A percentile compares a stretch with the other conserved stretches of the same genome.
These are phyloP conservation scores for Pharmacophagus antenor DNA, from an alignment of 2,888 invertebrate species.

Conservation along the genomic window DNA sequence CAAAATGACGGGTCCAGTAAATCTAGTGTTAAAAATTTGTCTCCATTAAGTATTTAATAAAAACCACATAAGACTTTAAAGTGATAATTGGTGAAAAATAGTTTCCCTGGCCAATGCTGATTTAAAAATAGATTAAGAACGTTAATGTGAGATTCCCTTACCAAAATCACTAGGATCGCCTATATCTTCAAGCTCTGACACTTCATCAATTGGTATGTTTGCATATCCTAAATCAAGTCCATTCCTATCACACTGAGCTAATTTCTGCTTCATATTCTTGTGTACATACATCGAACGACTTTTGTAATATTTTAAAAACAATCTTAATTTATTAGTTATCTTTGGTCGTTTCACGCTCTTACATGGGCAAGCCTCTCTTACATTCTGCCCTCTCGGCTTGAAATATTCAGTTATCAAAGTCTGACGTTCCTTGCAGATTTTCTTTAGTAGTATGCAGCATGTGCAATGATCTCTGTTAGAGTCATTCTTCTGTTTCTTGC, in stretches of 20 bases:
- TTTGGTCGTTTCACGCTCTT: slow-evolving; percentile 46
- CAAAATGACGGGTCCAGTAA: too few species aligned
- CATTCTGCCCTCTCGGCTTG: slow-evolving; percentile 34
- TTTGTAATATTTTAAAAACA: slow-evolving; percentile 52
- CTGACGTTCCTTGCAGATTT: slow-evolving; percentile 50
- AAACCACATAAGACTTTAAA: too few species aligned
- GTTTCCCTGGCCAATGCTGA: too few species aligned
- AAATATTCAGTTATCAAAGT: slow-evolving; percentile 61
- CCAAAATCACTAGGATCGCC: slow-evolving; percentile 49
- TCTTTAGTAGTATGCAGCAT: slow-evolving; percentile 57
- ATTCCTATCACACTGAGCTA: slow-evolving; percentile 33
- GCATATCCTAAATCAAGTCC: not conserved
- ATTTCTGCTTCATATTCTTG: slow-evolving; percentile 40
- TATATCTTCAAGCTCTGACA: slow-evolving; percentile 27
- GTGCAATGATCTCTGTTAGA: slow-evolving; percentile 47
- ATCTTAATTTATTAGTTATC: slow-evolving; percentile 54
- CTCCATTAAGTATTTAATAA: too few species aligned
- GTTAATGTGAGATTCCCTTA: slow-evolving; percentile 34
- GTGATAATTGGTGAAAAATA: too few species aligned
- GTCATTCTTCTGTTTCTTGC: not conserved
- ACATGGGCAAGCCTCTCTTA: slow-evolving; percentile 48
- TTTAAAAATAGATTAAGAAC: too few species aligned
- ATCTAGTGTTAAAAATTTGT: too few species aligned
- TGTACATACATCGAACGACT: slow-evolving; percentile 39
- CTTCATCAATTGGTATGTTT: not conserved